Conservation (phyloP, 2,113 vertebrate genomes). For the Pardalotus punctatus region DNA sequence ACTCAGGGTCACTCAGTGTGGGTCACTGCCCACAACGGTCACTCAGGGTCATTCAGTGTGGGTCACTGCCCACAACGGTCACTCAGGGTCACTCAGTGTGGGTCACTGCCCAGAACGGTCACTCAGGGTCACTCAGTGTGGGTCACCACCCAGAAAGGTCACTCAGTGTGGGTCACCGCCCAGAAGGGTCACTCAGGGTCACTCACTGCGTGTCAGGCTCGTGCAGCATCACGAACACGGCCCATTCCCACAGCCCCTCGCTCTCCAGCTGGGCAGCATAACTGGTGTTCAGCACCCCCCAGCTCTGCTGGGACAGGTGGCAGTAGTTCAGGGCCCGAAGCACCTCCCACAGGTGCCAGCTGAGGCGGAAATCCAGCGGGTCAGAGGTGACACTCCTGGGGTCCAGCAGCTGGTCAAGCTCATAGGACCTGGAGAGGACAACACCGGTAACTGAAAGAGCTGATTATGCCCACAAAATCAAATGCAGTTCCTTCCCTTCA, state of each 20-base stretch:
- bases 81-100: not conserved
- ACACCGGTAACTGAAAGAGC: accelerated
- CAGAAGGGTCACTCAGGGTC: not conserved
- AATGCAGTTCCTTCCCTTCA: not conserved
- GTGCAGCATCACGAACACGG: conserved; percentile 88
- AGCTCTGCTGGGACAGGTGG: conserved; percentile 79
- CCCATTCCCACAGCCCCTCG: conserved; percentile 90
- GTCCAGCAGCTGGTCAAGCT: conserved; percentile 88
- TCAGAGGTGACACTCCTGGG: conserved; percentile 84
- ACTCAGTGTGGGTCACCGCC: not conserved
- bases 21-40: no score
- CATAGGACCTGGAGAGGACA: conserved; percentile 78
- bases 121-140: not conserved
- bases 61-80: no score
- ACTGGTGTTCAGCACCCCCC: conserved; percentile 84
- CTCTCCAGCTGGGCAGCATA: conserved; percentile 93
- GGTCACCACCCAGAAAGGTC: no score
- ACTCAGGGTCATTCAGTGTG: not conserved
- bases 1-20: not conserved
- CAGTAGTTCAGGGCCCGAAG: conserved; percentile 87
- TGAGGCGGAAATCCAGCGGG: conserved; percentile 89
- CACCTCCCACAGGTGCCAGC: conserved; percentile 95
- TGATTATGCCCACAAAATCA: accelerated
- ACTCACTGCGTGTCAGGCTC: conserved; percentile 77
- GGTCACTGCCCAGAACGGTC: not conserved